Evolutionary conservation across 2,797 vertebrate genomes (phyloP).

Genomic region (Ibycter americanus): DNA sequence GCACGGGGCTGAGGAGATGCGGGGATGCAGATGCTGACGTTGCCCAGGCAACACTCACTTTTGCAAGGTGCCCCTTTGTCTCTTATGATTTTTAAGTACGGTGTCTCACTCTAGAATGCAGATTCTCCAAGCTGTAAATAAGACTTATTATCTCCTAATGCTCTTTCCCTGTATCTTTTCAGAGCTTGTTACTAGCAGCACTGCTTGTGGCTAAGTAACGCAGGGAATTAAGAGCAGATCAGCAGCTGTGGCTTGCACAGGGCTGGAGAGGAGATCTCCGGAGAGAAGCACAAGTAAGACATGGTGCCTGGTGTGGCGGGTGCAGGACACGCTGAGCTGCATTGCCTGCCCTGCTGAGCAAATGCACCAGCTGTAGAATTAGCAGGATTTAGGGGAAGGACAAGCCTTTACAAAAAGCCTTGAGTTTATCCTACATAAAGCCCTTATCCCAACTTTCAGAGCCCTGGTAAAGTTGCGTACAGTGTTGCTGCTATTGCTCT

Average conservation of each 20-base stretch:
- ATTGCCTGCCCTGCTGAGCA: neutral
- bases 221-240: constrained; percentile 8
- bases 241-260: neutral
- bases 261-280: neutral
- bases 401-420: neutral
- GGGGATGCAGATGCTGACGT: constrained; percentile 22
- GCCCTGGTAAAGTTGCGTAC: neutral
- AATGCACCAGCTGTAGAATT: neutral
- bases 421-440: neutral
- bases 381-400: neutral
- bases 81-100: constrained; percentile 17
- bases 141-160: constrained; percentile 3
- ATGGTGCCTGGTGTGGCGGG: fast-evolving
- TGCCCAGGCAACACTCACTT: constrained; percentile 47
- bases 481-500: neutral
- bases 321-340: neutral
- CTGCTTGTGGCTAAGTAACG: neutral
- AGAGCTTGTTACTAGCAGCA: neutral
- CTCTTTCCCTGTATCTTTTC: neutral
- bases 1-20: neutral
- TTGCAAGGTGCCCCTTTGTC: constrained; percentile 41
- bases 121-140: constrained; percentile 27
- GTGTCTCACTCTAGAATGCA: constrained; percentile 2
- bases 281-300: neutral
- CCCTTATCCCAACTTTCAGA: neutral